phyloP scores from a whole-genome alignment of 1,140 invertebrate genomes.

The Armadillidium nasatum region DNA sequence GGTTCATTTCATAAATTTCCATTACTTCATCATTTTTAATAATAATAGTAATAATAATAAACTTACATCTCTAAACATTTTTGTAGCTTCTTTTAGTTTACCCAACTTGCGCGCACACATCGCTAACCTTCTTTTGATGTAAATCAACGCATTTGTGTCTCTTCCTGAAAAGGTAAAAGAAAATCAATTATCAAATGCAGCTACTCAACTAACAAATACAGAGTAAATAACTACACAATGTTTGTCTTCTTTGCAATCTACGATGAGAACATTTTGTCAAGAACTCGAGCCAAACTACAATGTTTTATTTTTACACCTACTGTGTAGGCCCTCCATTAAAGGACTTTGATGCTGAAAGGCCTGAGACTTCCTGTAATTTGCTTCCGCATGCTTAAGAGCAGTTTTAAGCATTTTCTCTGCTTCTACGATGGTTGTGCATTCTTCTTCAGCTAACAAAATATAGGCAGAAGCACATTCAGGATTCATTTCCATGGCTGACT shows the following conservation, averaged over 20 bases:
- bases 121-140: conserved; percentile 85
- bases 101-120: conserved; percentile 96
- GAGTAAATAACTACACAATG: no score
- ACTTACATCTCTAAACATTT: conserved; percentile 88
- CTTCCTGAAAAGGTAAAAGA: conserved; percentile 53
- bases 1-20: no score
- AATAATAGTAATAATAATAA: no score
- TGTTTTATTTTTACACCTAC: conserved; percentile 51
- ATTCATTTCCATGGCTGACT: conserved; percentile 83
- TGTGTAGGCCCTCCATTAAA: conserved; percentile 70
- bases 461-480: conserved; percentile 92
- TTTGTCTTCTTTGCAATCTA: no score
- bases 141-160: conserved; percentile 93
- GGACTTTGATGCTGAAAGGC: conserved; percentile 70
- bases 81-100: conserved; percentile 88
- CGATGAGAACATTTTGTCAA: no score
- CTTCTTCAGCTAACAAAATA: conserved; percentile 93
- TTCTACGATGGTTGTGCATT: conserved; percentile 84
- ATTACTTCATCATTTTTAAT: no score
- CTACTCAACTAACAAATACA: no score
- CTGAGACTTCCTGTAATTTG: conserved; percentile 77
- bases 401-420: conserved; percentile 81
- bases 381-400: conserved; percentile 81
- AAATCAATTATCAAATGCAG: background rate
- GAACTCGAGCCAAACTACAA: no score